These are phyloP conservation scores for Aepyceros melampus DNA, from an alignment of 2,113 vertebrate species.

Conservation along the genomic window DNA sequence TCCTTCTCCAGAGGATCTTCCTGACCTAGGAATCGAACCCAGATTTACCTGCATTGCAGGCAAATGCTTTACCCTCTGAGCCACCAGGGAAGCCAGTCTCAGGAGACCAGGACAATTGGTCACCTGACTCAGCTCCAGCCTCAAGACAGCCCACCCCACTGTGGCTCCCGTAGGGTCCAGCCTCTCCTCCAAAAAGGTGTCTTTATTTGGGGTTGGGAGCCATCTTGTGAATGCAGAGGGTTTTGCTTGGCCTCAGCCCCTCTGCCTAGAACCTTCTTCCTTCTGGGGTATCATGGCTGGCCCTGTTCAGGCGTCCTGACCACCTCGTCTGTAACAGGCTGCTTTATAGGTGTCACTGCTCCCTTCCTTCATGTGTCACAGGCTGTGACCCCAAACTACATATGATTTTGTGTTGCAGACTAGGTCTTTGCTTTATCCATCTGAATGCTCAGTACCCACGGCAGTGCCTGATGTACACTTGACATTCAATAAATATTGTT, in stretches of 20 bases:
- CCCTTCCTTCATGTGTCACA: background rate
- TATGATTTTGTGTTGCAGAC: rapidly evolving
- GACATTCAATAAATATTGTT: background rate
- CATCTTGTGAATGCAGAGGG: background rate
- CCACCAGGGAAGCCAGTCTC: too few relatives aligned
- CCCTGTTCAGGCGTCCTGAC: background rate
- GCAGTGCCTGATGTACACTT: rapidly evolving
- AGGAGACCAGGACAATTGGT: too few relatives aligned
- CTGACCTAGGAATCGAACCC: too few relatives aligned
- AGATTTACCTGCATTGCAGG: too few relatives aligned
- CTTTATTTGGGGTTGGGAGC: background rate
- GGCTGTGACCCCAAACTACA: rapidly evolving
- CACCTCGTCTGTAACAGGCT: background rate
- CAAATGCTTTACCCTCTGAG: too few relatives aligned
- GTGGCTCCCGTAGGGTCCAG: rapidly evolving
- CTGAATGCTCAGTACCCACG: background rate
- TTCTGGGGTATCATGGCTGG: background rate
- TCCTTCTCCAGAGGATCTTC: too few relatives aligned
- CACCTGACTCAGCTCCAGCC: background rate
- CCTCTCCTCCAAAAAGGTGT: background rate
- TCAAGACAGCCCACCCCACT: rapidly evolving
- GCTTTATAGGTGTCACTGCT: background rate
- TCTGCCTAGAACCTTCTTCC: background rate
- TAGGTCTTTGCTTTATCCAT: background rate
- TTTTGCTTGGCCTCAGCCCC: background rate